Evolutionary conservation across 2,113 vertebrate genomes (phyloP).

Genomic region (Rhinopomastus cyanomelas): DNA sequence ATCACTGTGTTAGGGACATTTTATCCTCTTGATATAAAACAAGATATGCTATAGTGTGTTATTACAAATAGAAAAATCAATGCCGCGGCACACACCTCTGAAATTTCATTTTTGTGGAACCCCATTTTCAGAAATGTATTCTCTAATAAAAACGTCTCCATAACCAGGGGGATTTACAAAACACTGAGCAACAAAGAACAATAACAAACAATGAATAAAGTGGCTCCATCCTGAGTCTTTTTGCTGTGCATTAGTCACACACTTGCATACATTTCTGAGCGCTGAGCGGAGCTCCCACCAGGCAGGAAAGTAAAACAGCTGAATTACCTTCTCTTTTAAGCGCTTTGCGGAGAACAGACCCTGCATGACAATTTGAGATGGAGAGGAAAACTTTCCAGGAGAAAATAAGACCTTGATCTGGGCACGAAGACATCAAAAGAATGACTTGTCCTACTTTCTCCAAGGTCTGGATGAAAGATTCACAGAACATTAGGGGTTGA

Average conservation of each 20-base stretch:
- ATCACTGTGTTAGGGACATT: slow-evolving; percentile 84
- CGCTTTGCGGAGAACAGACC: not conserved
- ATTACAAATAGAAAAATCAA: slow-evolving; percentile 91
- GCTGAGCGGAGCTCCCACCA: not conserved
- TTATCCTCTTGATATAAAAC: slow-evolving; percentile 86
- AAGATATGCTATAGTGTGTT: slow-evolving; percentile 78
- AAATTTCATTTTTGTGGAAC: slow-evolving; percentile 83
- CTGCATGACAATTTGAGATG: slow-evolving; percentile 38
- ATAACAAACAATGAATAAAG: slow-evolving; percentile 75
- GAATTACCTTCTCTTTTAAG: slow-evolving; percentile 61
- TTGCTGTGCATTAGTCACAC: slow-evolving; percentile 55
- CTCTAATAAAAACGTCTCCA: slow-evolving; percentile 81
- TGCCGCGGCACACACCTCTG: slow-evolving; percentile 83
- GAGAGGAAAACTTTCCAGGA: slow-evolving; percentile 21
- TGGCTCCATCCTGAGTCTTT: slow-evolving; percentile 59
- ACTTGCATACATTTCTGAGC: slow-evolving; percentile 60
- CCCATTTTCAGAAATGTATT: slow-evolving; percentile 77
- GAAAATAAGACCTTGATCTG: not conserved
- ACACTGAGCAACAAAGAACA: slow-evolving; percentile 69
- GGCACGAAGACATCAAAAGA: not conserved
- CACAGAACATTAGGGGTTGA: too few species aligned
- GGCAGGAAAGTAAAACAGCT: slow-evolving; percentile 50
- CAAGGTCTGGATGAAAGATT: not conserved
- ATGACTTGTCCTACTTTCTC: not conserved
- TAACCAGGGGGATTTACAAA: slow-evolving; percentile 77